phyloP scores from a whole-genome alignment of 2,797 vertebrate genomes.

The Cyclopterus lumpus region DNA sequence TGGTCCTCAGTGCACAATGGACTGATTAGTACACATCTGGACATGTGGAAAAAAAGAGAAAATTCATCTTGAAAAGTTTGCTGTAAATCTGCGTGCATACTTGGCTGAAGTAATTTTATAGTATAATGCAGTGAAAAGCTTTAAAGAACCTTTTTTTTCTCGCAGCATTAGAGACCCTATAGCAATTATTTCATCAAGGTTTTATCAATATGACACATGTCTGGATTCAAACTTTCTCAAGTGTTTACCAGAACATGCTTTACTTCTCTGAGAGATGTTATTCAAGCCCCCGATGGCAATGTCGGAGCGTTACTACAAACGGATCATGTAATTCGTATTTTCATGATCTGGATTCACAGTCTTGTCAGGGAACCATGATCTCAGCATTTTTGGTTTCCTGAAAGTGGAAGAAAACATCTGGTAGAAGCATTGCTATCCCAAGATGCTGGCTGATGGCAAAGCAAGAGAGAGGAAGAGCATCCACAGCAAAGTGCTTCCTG shows the following conservation, averaged over 20 bases:
- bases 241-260: background rate
- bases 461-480: slow-evolving; percentile 46
- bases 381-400: slow-evolving; percentile 56
- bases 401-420: slow-evolving; percentile 74
- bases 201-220: slow-evolving; percentile 25
- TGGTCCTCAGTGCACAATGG: slow-evolving; percentile 60
- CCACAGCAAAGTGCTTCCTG: slow-evolving; percentile 53
- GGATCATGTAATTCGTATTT: slow-evolving; percentile 43
- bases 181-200: slow-evolving; percentile 14
- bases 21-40: slow-evolving; percentile 79
- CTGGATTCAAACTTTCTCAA: slow-evolving; percentile 8
- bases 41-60: slow-evolving; percentile 32
- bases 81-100: slow-evolving; percentile 50
- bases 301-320: slow-evolving; percentile 30
- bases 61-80: slow-evolving; percentile 53
- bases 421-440: slow-evolving; percentile 56
- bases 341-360: slow-evolving; percentile 41
- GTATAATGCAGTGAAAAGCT: slow-evolving; percentile 33
- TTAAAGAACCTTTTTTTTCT: background rate
- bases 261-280: background rate
- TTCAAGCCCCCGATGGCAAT: background rate
- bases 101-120: slow-evolving; percentile 39
- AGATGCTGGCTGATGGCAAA: slow-evolving; percentile 68
- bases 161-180: background rate
- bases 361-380: slow-evolving; percentile 49